phyloP scores from a whole-genome alignment of 2,113 vertebrate genomes.

The Gymnobelideus leadbeateri region DNA sequence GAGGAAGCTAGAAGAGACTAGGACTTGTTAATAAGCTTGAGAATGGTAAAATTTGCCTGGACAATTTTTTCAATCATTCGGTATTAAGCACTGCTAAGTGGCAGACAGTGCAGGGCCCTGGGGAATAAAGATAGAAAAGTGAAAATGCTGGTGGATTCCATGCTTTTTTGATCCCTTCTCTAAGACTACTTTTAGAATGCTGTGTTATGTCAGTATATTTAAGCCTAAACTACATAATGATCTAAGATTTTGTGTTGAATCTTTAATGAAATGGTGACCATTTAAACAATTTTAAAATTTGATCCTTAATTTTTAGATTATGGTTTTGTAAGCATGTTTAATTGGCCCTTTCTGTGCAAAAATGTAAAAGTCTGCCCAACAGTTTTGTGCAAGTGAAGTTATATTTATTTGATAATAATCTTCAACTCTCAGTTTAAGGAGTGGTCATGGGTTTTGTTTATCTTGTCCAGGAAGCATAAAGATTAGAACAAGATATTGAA shows the following conservation, averaged over 20 bases:
- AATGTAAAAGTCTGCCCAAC: background rate
- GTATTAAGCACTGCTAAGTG: background rate
- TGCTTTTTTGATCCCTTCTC: background rate
- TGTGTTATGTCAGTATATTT: background rate
- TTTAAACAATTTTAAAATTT: background rate
- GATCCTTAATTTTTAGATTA: background rate
- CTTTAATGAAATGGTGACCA: background rate
- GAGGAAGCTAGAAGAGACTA: too few relatives aligned
- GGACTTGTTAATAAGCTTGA: background rate
- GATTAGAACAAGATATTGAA: conserved; percentile 17
- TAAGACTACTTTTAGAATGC: background rate
- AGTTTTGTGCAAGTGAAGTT: background rate
- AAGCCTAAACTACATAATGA: background rate
- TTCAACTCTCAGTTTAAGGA: background rate
- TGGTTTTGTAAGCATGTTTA: background rate
- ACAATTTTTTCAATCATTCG: too few relatives aligned
- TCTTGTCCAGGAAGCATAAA: background rate
- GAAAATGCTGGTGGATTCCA: background rate
- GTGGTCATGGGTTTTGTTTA: background rate
- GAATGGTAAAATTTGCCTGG: background rate
- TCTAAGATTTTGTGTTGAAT: background rate
- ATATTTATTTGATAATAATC: background rate
- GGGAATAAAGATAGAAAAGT: background rate
- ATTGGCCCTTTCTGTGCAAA: background rate
- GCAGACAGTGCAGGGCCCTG: background rate